These are phyloP conservation scores for Diaprepes abbreviatus DNA, from an alignment of 2,888 invertebrate species.

Conservation along the genomic window DNA sequence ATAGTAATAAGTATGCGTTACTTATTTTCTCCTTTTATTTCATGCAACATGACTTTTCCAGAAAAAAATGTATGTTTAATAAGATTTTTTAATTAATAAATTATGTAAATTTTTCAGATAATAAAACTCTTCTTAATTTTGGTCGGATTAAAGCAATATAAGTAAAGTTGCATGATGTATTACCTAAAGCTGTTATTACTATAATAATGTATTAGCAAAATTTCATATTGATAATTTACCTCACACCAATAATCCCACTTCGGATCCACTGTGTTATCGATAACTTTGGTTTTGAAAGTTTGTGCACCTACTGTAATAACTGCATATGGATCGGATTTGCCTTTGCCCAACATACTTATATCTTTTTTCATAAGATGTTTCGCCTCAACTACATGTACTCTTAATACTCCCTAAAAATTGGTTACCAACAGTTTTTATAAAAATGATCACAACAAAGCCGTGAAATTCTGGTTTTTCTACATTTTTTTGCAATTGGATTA, in stretches of 20 bases:
- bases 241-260: constrained; percentile 99
- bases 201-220: not conserved
- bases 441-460: no score
- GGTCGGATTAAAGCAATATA: not conserved
- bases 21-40: no score
- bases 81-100: no score
- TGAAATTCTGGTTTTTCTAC: no score
- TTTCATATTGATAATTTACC: constrained; percentile 71
- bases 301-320: constrained; percentile 93
- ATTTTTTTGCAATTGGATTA: no score
- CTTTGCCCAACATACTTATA: constrained; percentile 88
- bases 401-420: constrained; percentile 87
- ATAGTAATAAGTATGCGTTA: no score
- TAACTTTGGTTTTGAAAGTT: constrained; percentile 93
- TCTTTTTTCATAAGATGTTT: constrained; percentile 97
- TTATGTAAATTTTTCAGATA: no score
- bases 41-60: no score
- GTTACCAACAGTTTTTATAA: no score
- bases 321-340: constrained; percentile 98
- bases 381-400: constrained; percentile 95
- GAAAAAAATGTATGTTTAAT: no score
- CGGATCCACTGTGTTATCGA: constrained; percentile 94
- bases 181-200: not conserved
- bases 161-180: constrained; percentile 1
- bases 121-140: no score